Evolutionary conservation across 2,113 vertebrate species (phyloP).

Genomic region (Bos taurus): ARS-UCD2.0 NC_037344.1:26775501-26776000

Average conservation of each 20-base stretch:
- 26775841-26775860: neutral
- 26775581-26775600: neutral
- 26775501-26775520: neutral
- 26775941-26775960: neutral
- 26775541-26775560: neutral
- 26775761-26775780: neutral
- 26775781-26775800: neutral
- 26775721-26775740: neutral
- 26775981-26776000: constrained; percentile 27
- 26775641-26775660: neutral
- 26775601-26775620: neutral
- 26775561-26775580: fast-evolving
- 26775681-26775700: neutral
- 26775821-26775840: neutral
- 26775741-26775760: neutral
- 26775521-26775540: neutral
- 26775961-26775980: constrained; percentile 23
- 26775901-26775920: neutral
- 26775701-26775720: neutral
- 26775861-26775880: neutral
- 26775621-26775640: neutral
- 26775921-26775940: neutral
- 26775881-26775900: neutral
- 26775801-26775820: neutral
- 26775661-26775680: neutral